phyloP scores from a whole-genome alignment of 1,140 invertebrate species.

The Dreissena polymorpha region DNA sequence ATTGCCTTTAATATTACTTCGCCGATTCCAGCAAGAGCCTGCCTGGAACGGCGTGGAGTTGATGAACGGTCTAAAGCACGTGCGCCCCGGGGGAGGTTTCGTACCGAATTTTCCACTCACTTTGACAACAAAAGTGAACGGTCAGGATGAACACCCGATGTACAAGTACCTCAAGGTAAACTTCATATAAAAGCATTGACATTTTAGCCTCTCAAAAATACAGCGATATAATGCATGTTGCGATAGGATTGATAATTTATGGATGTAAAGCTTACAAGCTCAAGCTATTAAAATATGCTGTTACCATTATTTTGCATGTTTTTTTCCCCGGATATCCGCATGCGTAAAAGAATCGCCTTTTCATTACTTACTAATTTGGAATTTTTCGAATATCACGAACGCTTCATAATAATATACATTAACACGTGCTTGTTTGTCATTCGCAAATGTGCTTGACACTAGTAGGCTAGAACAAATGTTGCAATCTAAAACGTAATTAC shows the following conservation, averaged over 20 bases:
- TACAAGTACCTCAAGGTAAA: constrained; percentile 83
- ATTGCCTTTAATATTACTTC: neutral
- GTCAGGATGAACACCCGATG: constrained; percentile 81
- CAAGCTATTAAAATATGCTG: neutral
- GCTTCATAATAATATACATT: neutral
- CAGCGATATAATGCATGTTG: neutral
- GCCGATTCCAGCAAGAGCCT: constrained; percentile 80
- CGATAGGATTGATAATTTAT: neutral
- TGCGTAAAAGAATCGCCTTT: neutral
- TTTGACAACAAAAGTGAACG: constrained; percentile 83
- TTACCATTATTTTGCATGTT: neutral
- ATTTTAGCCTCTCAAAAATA: neutral
- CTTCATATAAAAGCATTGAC: constrained; percentile 27
- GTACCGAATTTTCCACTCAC: constrained; percentile 81
- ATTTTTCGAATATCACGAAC: neutral
- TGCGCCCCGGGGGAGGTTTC: constrained; percentile 82
- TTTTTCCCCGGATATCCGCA: neutral
- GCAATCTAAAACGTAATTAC: neutral
- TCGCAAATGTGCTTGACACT: neutral
- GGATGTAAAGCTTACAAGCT: neutral
- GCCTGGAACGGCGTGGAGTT: constrained; percentile 80
- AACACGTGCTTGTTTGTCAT: neutral
- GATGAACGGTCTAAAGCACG: constrained; percentile 80
- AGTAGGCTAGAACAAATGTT: neutral
- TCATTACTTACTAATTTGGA: neutral